Conservation (phyloP, 2,113 vertebrate genomes). For the Andinoacara biseriatus region DNA sequence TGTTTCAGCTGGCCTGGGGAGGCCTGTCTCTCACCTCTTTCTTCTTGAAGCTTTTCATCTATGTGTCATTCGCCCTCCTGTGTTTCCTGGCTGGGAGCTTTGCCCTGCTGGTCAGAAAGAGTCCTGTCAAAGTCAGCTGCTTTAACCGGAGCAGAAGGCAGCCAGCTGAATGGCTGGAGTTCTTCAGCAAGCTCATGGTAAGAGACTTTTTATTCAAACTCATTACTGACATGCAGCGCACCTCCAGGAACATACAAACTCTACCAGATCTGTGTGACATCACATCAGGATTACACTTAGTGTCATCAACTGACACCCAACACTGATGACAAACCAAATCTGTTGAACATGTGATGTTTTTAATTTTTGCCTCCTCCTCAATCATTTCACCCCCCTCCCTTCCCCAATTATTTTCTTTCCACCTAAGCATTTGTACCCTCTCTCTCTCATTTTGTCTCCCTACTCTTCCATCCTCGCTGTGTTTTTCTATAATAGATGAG, state of each 20-base stretch:
- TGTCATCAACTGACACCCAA: neutral
- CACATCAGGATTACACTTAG: neutral
- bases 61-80: conserved; percentile 80
- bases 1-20: conserved; percentile 79
- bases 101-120: conserved; percentile 77
- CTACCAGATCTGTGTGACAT: neutral
- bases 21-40: conserved; percentile 80
- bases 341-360: neutral
- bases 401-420: neutral
- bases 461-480: conserved; percentile 3
- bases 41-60: conserved; percentile 82
- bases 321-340: neutral
- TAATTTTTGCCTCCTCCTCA: neutral
- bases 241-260: neutral
- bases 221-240: neutral
- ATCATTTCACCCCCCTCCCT: neutral
- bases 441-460: neutral
- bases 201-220: conserved; percentile 14
- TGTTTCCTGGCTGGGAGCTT: conserved; percentile 81
- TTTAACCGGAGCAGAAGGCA: conserved; percentile 66
- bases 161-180: conserved; percentile 60
- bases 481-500: conserved; percentile 51
- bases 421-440: neutral
- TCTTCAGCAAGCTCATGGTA: conserved; percentile 81
- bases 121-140: conserved; percentile 74